Conservation (phyloP, 2,113 vertebrate genomes). For the Myrmophylax atrothorax region DNA sequence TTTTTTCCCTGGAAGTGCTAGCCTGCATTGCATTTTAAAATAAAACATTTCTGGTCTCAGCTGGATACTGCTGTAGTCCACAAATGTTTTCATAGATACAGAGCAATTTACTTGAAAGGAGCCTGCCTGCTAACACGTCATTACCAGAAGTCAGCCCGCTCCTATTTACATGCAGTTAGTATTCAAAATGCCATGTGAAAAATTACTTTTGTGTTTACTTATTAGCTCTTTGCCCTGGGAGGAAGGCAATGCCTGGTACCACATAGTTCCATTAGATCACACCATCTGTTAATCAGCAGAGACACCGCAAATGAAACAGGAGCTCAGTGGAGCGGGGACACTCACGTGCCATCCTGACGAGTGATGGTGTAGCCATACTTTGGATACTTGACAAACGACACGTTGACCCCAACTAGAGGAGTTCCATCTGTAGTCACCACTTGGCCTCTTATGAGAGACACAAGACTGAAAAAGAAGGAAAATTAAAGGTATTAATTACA, state of each 20-base stretch:
- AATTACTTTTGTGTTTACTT: conserved; percentile 42
- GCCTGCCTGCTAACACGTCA: conserved; percentile 13
- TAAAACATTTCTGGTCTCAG: conserved; percentile 53
- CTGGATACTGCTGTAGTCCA: conserved; percentile 51
- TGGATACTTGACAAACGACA: conserved; percentile 98
- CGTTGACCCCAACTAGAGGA: conserved; percentile 96
- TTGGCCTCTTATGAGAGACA: conserved; percentile 96
- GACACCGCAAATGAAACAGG: not conserved
- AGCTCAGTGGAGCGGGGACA: conserved; percentile 41
- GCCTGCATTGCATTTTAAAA: conserved; percentile 66
- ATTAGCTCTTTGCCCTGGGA: conserved; percentile 43
- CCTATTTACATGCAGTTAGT: conserved; percentile 55
- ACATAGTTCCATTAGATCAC: conserved; percentile 3
- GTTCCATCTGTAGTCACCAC: conserved; percentile 97
- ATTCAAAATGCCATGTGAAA: conserved; percentile 41
- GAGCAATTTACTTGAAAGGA: conserved; percentile 34
- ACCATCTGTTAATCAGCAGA: conserved; percentile 33
- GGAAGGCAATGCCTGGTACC: conserved; percentile 1
- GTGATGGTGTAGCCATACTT: conserved; percentile 98
- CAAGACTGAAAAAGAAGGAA: conserved; percentile 82
- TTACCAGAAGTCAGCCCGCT: conserved; percentile 27
- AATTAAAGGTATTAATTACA: not conserved
- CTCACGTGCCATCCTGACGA: conserved; percentile 98
- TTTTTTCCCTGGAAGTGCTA: not conserved
- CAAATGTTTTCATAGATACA: conserved; percentile 45